A percentile compares a stretch with the other conserved stretches of the same genome.
These are phyloP conservation scores for Nudaria mundana DNA, from an alignment of 2,888 invertebrate species.

Conservation along the genomic window DNA sequence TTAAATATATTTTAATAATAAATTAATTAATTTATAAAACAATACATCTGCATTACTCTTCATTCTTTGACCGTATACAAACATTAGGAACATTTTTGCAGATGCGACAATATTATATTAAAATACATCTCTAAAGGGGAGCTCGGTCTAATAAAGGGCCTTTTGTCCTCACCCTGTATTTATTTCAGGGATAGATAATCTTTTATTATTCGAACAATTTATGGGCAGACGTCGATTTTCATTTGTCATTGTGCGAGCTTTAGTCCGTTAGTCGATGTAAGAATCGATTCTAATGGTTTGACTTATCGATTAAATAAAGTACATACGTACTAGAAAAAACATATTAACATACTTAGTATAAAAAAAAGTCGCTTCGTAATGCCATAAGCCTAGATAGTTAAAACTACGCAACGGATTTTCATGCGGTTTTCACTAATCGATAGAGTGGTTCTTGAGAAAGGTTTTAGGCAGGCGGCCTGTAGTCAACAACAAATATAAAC, in stretches of 20 bases:
- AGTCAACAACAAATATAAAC: too few species aligned
- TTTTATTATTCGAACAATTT: slow-evolving; percentile 75
- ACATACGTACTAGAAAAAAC: too few species aligned
- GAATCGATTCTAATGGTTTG: slow-evolving; percentile 31
- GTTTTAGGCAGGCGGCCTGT: too few species aligned
- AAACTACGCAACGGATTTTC: too few species aligned
- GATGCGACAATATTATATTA: slow-evolving; percentile 33
- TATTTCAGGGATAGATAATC: slow-evolving; percentile 75
- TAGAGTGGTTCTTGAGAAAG: too few species aligned
- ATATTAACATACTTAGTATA: too few species aligned
- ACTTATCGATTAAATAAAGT: slow-evolving; percentile 11
- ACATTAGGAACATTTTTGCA: slow-evolving; percentile 29
- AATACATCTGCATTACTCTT: slow-evolving; percentile 5
- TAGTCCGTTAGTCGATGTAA: slow-evolving; percentile 28
- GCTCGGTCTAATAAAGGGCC: slow-evolving; percentile 65
- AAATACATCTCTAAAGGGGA: slow-evolving; percentile 24
- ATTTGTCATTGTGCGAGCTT: slow-evolving; percentile 61
- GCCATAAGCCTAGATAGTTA: background rate
- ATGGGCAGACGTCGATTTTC: slow-evolving; percentile 67
- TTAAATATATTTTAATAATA: too few species aligned
- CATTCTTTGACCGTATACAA: slow-evolving; percentile 5
- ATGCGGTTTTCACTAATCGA: too few species aligned
- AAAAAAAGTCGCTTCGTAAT: background rate
- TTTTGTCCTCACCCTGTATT: slow-evolving; percentile 73
- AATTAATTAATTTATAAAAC: background rate